These are phyloP conservation scores for Noctua janthe DNA, from an alignment of 2,888 invertebrate species.

Conservation along the genomic window DNA sequence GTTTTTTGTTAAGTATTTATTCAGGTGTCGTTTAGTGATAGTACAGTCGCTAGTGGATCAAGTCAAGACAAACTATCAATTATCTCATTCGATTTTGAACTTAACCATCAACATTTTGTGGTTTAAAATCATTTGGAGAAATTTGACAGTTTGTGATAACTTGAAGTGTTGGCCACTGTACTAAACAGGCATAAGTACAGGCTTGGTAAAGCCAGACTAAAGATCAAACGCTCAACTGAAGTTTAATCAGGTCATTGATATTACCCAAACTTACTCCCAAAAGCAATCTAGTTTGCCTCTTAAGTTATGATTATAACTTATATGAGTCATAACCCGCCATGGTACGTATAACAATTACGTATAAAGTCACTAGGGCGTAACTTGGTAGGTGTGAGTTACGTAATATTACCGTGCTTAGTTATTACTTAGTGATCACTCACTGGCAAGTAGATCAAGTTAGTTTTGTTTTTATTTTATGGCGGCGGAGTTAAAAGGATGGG, in stretches of 20 bases:
- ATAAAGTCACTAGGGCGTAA: constrained; percentile 58
- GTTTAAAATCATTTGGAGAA: too few relatives aligned
- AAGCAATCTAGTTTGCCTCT: constrained; percentile 55
- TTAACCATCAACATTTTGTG: too few relatives aligned
- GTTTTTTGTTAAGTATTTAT: background rate
- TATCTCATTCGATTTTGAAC: too few relatives aligned
- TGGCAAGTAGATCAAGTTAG: constrained; percentile 29
- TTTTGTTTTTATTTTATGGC: constrained; percentile 24
- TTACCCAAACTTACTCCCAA: constrained; percentile 45
- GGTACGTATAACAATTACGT: constrained; percentile 55
- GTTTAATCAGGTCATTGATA: constrained; percentile 32
- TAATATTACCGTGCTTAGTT: constrained; percentile 51
- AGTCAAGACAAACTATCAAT: too few relatives aligned
- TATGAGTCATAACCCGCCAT: constrained; percentile 55
- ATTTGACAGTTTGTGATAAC: too few relatives aligned
- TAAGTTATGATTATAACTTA: constrained; percentile 53
- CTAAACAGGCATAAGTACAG: background rate
- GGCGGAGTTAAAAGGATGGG: constrained; percentile 19
- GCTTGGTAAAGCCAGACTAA: background rate
- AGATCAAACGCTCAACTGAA: constrained; percentile 21
- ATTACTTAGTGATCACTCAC: constrained; percentile 61
- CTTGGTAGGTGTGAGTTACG: constrained; percentile 57
- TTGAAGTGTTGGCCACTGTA: too few relatives aligned
- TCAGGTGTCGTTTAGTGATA: background rate
- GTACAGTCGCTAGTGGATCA: too few relatives aligned